A percentile compares a stretch with the other conserved stretches of the same genome.
These are phyloP conservation scores for Norana najaformis DNA, from an alignment of 2,888 invertebrate species.

Conservation along the genomic window DNA sequence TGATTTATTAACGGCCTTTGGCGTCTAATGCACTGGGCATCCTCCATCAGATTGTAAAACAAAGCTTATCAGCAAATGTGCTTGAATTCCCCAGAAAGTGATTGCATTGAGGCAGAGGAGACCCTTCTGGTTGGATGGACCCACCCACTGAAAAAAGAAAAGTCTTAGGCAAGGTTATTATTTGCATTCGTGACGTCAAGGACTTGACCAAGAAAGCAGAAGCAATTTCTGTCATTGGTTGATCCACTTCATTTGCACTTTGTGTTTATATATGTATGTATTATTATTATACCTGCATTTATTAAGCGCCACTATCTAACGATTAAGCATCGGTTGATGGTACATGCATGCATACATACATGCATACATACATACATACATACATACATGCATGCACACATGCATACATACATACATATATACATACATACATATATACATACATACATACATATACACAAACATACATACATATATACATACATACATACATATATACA, in stretches of 20 bases:
- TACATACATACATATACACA: neutral
- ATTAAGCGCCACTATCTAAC: too few relatives aligned
- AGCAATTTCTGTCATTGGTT: neutral
- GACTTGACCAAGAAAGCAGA: neutral
- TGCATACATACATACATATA: neutral
- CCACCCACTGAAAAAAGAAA: neutral
- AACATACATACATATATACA: neutral
- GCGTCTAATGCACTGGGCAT: neutral
- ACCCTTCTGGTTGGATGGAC: neutral
- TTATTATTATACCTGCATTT: too few relatives aligned
- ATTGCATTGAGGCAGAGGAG: neutral
- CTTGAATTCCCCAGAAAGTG: neutral
- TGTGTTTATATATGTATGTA: neutral
- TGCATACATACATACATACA: neutral
- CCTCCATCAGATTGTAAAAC: neutral
- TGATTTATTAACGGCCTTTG: neutral
- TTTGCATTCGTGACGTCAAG: constrained; percentile 1
- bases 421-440: neutral
- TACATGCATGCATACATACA: neutral
- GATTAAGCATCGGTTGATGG: too few relatives aligned
- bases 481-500: too few relatives aligned
- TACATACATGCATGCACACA: neutral
- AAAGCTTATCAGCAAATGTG: neutral
- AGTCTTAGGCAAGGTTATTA: neutral
- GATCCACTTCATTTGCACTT: neutral